Evolutionary conservation across 2,888 invertebrate species (phyloP), one percentile per base, ranked within the genome.

Genomic region (Tenthredo mesomela): DNA sequence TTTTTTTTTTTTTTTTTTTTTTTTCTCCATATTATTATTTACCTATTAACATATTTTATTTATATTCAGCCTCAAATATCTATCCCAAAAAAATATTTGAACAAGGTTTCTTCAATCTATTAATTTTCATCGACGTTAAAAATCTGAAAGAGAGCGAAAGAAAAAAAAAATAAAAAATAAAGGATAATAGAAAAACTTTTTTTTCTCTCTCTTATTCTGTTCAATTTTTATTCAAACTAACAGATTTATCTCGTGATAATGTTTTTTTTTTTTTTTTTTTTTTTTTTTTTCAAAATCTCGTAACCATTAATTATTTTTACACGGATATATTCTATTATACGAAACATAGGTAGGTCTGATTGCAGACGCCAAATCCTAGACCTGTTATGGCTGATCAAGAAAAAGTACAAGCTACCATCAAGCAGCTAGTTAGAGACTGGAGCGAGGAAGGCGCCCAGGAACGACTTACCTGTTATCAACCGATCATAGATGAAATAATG

Each of bases 361-460:
- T 91, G 88, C 90, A 91, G 91, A 91, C 90, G 85, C 87, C 91
- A 86, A 91, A 90, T 87, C 91, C 91, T 82, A 90, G 92, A 75
- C 93, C 93, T 86, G 90, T 92, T 85, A 88, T 93, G 91, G 92
- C 93, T 80, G 93, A 93, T 89, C 95, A 96, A 92, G 96, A 96
- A 89, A 96, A 99, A 95, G 98, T 99, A 54, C 97, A 98, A 93
- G 97, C 98, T 25, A 98, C 98, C 2, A 94, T 99, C 88, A 98
- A 99, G 93, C 99, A 99, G 93, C 96, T 99, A 90, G 98, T 98
- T n/a, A 95, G 99, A 0, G 99, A 99, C 92, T 99, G 99, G 99
- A 98, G 98, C 90, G 94, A 94, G 0, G 96, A 96, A 87, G 99
- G 99, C 0, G 95, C 95, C 0, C 94, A 95, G 4, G 99, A 99